These are phyloP conservation scores for Dendrolimus punctatus DNA, from an alignment of 1,140 invertebrate species.

Conservation along the genomic window DNA sequence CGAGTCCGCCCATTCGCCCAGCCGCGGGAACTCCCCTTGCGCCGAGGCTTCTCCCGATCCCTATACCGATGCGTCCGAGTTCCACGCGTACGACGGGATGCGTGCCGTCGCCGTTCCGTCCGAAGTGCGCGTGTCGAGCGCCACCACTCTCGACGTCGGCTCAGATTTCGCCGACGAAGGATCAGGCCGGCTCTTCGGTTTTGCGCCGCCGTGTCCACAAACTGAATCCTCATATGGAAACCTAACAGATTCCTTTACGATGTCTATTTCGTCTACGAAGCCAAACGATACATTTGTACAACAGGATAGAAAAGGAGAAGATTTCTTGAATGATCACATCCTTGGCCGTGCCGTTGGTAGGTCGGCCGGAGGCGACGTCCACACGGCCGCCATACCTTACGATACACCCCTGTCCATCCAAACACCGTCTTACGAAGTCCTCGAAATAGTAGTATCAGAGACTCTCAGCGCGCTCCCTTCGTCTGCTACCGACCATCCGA, in stretches of 20 bases:
- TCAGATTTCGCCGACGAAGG: no score
- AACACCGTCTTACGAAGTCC: conserved; percentile 44
- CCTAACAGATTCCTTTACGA: no score
- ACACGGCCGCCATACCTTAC: conserved; percentile 20
- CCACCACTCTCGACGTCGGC: conserved; percentile 1
- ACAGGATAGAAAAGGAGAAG: no score
- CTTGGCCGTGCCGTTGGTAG: conserved; percentile 34
- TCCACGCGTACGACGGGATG: conserved; percentile 2
- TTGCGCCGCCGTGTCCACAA: no score
- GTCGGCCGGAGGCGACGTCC: conserved; percentile 26
- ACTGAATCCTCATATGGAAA: no score
- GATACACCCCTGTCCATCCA: conserved; percentile 28
- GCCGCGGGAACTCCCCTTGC: conserved; percentile 5
- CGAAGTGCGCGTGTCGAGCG: conserved; percentile 10
- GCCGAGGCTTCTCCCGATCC: conserved; percentile 7
- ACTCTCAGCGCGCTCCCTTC: conserved; percentile 34
- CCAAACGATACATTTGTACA: no score
- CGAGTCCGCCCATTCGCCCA: conserved; percentile 13
- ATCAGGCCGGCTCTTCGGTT: no score
- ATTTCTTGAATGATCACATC: conserved; percentile 11
- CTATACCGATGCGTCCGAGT: conserved; percentile 8
- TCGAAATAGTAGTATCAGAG: conserved; percentile 68
- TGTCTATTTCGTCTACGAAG: no score
- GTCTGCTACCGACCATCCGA: conserved; percentile 18
- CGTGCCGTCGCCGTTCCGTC: background rate